phyloP scores from a whole-genome alignment of 2,797 vertebrate genomes.

The Cirrhinus mrigala region DNA sequence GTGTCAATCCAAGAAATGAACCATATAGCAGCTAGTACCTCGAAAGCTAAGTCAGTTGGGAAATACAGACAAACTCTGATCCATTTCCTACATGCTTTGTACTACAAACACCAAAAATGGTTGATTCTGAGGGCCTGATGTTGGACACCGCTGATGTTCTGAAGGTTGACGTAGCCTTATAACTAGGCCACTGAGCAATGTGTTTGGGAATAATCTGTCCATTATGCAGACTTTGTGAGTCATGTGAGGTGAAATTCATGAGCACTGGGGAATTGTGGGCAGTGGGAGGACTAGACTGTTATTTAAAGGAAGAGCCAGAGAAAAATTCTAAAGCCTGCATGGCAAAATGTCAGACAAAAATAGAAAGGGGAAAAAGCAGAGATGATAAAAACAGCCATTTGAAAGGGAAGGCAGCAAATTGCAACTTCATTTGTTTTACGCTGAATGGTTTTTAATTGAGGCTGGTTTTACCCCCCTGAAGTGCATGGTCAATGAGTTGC shows the following conservation, averaged over 20 bases:
- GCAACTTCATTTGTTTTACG: not conserved
- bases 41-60: conserved; percentile 77
- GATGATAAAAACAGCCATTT: conserved; percentile 72
- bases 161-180: conserved; percentile 44
- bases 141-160: not conserved
- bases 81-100: conserved; percentile 44
- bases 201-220: conserved; percentile 5
- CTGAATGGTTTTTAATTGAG: conserved; percentile 35
- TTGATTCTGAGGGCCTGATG: not conserved
- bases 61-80: conserved; percentile 79
- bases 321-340: conserved; percentile 62
- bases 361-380: conserved; percentile 64
- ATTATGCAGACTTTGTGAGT: conserved; percentile 26
- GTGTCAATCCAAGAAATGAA: conserved; percentile 42
- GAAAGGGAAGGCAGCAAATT: conserved; percentile 31
- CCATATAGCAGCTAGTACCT: conserved; percentile 66
- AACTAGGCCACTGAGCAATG: conserved; percentile 45
- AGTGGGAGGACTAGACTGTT: conserved; percentile 45
- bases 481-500: conserved; percentile 68
- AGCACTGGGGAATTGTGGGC: conserved; percentile 57
- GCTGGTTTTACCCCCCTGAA: conserved; percentile 74
- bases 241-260: conserved; percentile 57
- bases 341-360: conserved; percentile 58
- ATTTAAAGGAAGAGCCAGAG: conserved; percentile 50
- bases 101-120: conserved; percentile 50